Conservation (phyloP, 2,888 invertebrate species). For the Ferdinandea cuprea region DNA sequence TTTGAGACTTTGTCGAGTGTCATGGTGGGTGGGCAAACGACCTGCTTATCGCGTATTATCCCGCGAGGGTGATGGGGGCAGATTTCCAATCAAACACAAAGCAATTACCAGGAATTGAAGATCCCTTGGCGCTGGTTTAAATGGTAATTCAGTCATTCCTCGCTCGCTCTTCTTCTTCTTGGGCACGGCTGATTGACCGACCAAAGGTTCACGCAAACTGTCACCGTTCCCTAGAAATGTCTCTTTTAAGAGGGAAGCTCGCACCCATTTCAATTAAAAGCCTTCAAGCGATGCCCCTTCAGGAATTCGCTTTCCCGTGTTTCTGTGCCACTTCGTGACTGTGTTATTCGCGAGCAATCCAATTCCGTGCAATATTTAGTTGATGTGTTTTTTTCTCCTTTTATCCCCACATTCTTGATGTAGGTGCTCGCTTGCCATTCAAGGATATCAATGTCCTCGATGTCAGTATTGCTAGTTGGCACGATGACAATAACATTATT, state of each 20-base stretch:
- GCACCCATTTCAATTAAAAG: slow-evolving; percentile 65
- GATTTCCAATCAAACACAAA: slow-evolving; percentile 65
- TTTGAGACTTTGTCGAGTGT: slow-evolving; percentile 14
- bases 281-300: slow-evolving; percentile 66
- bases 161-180: background rate
- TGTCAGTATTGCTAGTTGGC: slow-evolving; percentile 71
- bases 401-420: slow-evolving; percentile 23
- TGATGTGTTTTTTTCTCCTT: slow-evolving; percentile 28
- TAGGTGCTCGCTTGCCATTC: slow-evolving; percentile 51
- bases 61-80: background rate
- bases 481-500: slow-evolving; percentile 74
- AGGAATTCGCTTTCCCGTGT: slow-evolving; percentile 51
- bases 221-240: slow-evolving; percentile 42
- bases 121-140: slow-evolving; percentile 35
- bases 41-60: slow-evolving; percentile 36
- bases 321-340: slow-evolving; percentile 70
- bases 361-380: slow-evolving; percentile 62
- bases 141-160: slow-evolving; percentile 29
- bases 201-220: slow-evolving; percentile 56
- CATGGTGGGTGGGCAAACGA: background rate
- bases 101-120: slow-evolving; percentile 61
- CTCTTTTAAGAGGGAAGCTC: slow-evolving; percentile 52
- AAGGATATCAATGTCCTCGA: slow-evolving; percentile 69
- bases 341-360: slow-evolving; percentile 64
- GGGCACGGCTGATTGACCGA: slow-evolving; percentile 44